Evolutionary conservation across 2,888 invertebrate genomes (phyloP).

Genomic region (Caenorhabditis sp.): DNA sequence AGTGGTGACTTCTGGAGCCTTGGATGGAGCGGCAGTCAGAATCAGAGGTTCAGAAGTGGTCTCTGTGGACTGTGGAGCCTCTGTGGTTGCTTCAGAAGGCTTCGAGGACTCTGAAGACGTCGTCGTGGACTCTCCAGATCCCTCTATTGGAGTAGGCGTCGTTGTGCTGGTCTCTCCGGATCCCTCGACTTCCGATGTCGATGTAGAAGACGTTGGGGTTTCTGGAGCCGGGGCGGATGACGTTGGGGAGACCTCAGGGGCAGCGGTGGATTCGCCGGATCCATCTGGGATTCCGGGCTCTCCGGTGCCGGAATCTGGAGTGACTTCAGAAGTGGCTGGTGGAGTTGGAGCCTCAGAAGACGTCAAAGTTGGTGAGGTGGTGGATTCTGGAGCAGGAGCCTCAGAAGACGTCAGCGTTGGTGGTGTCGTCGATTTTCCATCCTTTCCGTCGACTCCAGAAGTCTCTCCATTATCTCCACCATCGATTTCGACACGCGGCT

Average conservation of each 20-base stretch:
- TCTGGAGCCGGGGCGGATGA: constrained; percentile 30
- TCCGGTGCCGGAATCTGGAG: constrained; percentile 36
- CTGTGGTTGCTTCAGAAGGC: constrained; percentile 14
- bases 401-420: too few species aligned
- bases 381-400: constrained; percentile 4
- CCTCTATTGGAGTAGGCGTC: constrained; percentile 17
- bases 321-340: constrained; percentile 15
- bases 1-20: constrained; percentile 30
- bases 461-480: constrained; percentile 62
- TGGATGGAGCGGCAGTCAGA: constrained; percentile 14
- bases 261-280: constrained; percentile 26
- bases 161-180: constrained; percentile 25
- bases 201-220: constrained; percentile 3
- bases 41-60: not conserved
- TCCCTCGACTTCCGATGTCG: constrained; percentile 24
- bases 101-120: not conserved
- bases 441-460: constrained; percentile 44
- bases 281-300: constrained; percentile 34
- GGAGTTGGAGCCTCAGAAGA: not conserved
- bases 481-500: constrained; percentile 52
- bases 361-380: not conserved
- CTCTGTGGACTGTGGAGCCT: not conserved
- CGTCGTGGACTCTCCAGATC: constrained; percentile 5
- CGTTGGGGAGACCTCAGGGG: constrained; percentile 1
- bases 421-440: constrained; percentile 40